Base-by-base conservation (phyloP, 1,140 invertebrate species). In the Neomicropteryx cornuta region DNA sequence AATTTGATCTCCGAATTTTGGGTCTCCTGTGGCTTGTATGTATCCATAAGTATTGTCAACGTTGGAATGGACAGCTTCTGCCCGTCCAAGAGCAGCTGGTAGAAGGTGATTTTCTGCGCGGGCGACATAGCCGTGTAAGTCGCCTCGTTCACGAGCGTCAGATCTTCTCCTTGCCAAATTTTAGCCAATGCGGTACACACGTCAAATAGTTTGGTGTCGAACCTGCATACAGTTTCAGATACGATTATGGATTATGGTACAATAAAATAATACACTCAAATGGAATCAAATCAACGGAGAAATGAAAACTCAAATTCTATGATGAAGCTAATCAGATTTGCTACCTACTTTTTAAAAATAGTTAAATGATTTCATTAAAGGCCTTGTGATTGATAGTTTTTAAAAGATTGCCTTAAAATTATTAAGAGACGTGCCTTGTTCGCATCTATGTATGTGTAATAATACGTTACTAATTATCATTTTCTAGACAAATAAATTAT, bases 1-100 rank as follows among this genome's bases (percentile, higher is more conserved):
- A 70, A 94, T 38, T 79, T 79, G 36, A 95, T 81, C 69, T 95
- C 90, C 3, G 76, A 67, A 60, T 94, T 95, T 42, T 74, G 74
- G 6, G 70, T 68, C 1, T 50, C 50, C 42, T 75, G 70, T 21
- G 94, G 66, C 18, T 74, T 63, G 56, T 94, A 95, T 0, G 71
- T 51, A 5, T 70, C 53, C 27, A 84, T 73, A 48, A 95, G 64
- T 3, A 54, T 51, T 37, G 75, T 51, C 0, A 90, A 55, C 55
- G 81, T 83, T 5, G 64, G 52, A 2, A 76, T 32, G 0, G 76
- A 50, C 4, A 77, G 50, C 3, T 71, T 52, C 5, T 66, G 45
- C 40, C 70, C 48, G 28, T 80, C 71, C 1, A 82, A 66, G 2
- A 94, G 58, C 41, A 78, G 69, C 36, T 79, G 70, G 11, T 94